Evolutionary conservation across 92 coral and sea anemone genomes (phyloP).

Genomic region (Porites evermanni): DNA sequence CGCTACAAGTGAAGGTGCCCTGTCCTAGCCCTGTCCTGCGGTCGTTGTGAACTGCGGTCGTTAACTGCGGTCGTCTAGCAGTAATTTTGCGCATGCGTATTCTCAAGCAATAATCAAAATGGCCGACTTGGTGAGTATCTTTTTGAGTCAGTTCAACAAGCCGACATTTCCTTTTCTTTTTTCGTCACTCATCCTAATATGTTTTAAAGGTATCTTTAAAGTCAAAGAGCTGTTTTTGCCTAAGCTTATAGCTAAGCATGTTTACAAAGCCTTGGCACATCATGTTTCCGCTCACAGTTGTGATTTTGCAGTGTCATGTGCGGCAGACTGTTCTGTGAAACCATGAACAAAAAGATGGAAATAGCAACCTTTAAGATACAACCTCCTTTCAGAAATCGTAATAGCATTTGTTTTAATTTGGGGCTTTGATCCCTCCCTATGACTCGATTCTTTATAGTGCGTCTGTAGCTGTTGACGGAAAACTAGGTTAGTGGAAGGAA

Average conservation of each 20-base stretch:
- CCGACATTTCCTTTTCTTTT: not conserved
- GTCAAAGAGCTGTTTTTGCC: not conserved
- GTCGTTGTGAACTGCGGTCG: not conserved
- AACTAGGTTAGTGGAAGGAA: too few species aligned
- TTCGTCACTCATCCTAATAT: too few species aligned
- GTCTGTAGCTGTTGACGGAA: too few species aligned
- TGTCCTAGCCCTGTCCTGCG: not conserved
- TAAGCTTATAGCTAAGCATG: too few species aligned
- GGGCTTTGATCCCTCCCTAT: too few species aligned
- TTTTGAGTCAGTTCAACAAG: not conserved
- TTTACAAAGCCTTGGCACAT: not conserved
- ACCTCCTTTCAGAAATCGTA: too few species aligned
- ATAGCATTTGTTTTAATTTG: too few species aligned
- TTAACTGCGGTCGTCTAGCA: too few species aligned
- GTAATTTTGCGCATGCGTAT: conserved; percentile 9
- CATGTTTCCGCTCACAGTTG: not conserved
- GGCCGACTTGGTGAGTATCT: conserved; percentile 72
- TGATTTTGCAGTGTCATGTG: conserved; percentile 61
- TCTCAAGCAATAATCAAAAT: conserved; percentile 29
- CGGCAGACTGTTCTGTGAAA: too few species aligned
- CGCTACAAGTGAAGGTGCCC: not conserved
- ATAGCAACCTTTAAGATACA: too few species aligned
- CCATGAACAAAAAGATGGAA: not conserved
- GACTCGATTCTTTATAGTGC: too few species aligned
- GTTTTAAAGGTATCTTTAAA: not conserved